A percentile compares a stretch with the other conserved stretches of the same genome.
phyloP scores from a whole-genome alignment of 2,113 vertebrate genomes.

The Myiagra hebetior region DNA sequence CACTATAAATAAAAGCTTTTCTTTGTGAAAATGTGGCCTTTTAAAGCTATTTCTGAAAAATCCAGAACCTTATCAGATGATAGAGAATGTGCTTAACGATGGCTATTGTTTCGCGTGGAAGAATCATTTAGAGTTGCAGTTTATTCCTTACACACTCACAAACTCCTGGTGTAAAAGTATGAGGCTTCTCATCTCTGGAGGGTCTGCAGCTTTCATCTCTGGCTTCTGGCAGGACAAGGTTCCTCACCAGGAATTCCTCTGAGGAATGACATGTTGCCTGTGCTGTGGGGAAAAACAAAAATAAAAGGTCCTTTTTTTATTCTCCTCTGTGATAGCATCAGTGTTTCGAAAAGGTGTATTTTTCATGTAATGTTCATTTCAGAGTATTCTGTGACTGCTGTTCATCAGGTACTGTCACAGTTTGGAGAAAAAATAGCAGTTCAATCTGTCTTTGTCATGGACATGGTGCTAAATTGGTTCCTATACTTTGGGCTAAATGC shows the following conservation, averaged over 20 bases:
- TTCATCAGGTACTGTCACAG: neutral
- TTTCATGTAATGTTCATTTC: neutral
- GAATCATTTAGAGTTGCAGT: neutral
- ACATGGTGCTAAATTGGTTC: neutral
- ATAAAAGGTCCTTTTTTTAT: neutral
- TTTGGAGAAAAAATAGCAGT: neutral
- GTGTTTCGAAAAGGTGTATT: neutral
- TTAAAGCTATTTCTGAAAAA: neutral
- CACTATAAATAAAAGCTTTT: neutral
- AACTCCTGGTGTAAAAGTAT: neutral
- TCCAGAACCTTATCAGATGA: neutral
- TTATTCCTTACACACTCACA: neutral
- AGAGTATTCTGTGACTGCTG: neutral
- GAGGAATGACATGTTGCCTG: neutral
- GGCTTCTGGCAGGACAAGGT: neutral
- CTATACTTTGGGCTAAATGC: neutral
- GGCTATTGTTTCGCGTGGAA: neutral
- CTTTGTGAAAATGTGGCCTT: neutral
- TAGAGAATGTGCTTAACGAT: neutral
- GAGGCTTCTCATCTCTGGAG: neutral
- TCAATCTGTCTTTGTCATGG: neutral
- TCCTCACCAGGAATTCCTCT: neutral
- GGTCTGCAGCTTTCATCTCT: neutral
- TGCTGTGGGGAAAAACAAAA: no score
- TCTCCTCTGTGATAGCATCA: neutral